Evolutionary conservation across 2,113 vertebrate species (phyloP).

Genomic region (Phrynocephalus versicolor): DNA sequence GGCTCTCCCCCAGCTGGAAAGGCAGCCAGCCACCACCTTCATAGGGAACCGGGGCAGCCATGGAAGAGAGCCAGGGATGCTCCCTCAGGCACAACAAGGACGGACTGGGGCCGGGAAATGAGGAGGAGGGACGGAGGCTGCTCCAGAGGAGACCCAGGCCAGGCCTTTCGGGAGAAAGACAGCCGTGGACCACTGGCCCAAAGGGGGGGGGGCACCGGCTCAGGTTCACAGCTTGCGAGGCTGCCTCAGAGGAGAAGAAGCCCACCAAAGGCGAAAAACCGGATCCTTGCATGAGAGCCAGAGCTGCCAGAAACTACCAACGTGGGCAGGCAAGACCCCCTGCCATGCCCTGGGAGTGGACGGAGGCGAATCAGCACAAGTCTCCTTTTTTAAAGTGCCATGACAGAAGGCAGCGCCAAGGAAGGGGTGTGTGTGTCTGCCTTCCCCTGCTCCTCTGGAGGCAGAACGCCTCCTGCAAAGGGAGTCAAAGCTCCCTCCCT

Average conservation of each 20-base stretch:
- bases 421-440: not conserved
- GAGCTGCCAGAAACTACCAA: not conserved
- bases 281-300: rapidly evolving
- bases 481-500: too few relatives aligned
- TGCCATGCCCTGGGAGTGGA: not conserved
- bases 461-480: not conserved
- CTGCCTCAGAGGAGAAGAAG: not conserved
- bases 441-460: not conserved
- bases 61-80: too few relatives aligned
- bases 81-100: rapidly evolving
- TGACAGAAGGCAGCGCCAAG: not conserved
- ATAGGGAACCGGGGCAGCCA: rapidly evolving
- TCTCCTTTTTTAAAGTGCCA: slow-evolving; percentile 19
- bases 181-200: too few relatives aligned
- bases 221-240: too few relatives aligned
- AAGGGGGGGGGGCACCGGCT: too few relatives aligned
- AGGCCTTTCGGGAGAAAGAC: too few relatives aligned
- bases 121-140: too few relatives aligned
- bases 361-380: not conserved
- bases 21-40: too few relatives aligned
- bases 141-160: too few relatives aligned
- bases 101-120: not conserved
- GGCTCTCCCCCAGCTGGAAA: too few relatives aligned
- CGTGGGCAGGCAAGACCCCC: not conserved
- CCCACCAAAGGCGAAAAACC: not conserved